phyloP scores from a whole-genome alignment of 2,888 invertebrate species.

The Syritta pipiens region DNA sequence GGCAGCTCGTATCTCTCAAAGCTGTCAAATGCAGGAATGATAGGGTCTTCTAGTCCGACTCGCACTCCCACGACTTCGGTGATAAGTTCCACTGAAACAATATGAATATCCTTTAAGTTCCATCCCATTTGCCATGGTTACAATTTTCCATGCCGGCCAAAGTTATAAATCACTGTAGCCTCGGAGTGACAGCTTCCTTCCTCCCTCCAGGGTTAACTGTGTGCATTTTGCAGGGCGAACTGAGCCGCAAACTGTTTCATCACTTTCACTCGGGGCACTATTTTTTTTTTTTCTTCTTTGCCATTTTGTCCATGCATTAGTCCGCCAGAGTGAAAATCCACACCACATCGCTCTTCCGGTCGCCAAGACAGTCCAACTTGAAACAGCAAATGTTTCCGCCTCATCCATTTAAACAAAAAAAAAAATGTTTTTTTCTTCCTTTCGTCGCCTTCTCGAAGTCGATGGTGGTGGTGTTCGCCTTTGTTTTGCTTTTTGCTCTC shows the following conservation, averaged over 20 bases:
- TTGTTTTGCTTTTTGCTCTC: conserved; percentile 36
- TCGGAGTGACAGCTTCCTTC: conserved; percentile 57
- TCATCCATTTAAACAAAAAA: conserved; percentile 45
- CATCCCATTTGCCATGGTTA: conserved; percentile 14
- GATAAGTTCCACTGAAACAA: conserved; percentile 4
- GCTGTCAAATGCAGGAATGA: background rate
- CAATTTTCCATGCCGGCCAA: conserved; percentile 3
- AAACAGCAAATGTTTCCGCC: conserved; percentile 63
- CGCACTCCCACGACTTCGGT: background rate
- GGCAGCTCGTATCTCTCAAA: background rate
- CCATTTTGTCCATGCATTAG: conserved; percentile 36
- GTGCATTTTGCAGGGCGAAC: conserved; percentile 32
- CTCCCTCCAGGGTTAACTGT: conserved; percentile 30
- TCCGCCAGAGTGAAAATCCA: conserved; percentile 54
- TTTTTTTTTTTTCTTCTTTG: conserved; percentile 5
- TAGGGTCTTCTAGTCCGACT: background rate
- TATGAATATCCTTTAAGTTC: conserved; percentile 11
- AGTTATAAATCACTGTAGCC: conserved; percentile 62
- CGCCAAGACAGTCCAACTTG: conserved; percentile 58
- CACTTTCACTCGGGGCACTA: conserved; percentile 44
- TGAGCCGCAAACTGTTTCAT: conserved; percentile 51
- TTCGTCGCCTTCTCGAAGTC: background rate
- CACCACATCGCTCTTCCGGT: conserved; percentile 66
- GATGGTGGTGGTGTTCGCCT: background rate
- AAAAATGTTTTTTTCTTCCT: background rate